Conservation (phyloP, 1,140 invertebrate genomes). For the Zaprionus camerounensis region DNA sequence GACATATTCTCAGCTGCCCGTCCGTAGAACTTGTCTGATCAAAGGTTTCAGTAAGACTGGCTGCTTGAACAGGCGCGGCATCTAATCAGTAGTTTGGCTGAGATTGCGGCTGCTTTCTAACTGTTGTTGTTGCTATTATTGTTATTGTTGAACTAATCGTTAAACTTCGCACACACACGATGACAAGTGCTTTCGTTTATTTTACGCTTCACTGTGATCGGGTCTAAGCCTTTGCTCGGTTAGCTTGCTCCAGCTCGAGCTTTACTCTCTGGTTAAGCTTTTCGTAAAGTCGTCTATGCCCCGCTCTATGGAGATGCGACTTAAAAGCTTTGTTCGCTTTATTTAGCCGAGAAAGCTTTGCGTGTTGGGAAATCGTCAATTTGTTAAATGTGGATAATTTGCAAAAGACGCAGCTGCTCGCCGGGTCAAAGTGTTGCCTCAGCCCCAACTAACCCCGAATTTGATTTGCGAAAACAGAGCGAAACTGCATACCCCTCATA, state of each 20-base stretch:
- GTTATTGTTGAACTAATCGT: slow-evolving; percentile 21
- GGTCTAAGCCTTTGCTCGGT: background rate
- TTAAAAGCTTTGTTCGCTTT: background rate
- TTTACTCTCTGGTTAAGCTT: background rate
- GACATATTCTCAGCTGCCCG: slow-evolving; percentile 38
- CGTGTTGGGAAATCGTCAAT: slow-evolving; percentile 17
- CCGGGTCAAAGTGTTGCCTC: slow-evolving; percentile 32
- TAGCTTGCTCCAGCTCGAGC: background rate
- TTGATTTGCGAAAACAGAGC: slow-evolving; percentile 13
- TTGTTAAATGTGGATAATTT: slow-evolving; percentile 24
- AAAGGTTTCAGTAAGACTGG: slow-evolving; percentile 45
- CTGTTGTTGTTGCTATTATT: slow-evolving; percentile 1
- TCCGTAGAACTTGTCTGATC: slow-evolving; percentile 20
- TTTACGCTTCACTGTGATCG: slow-evolving; percentile 10
- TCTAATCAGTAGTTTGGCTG: slow-evolving; percentile 18
- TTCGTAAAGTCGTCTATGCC: slow-evolving; percentile 3
- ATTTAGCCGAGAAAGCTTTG: background rate
- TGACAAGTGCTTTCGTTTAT: slow-evolving; percentile 40
- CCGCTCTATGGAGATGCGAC: background rate
- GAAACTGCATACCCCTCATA: background rate
- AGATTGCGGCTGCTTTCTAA: slow-evolving; percentile 17
- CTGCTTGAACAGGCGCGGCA: background rate
- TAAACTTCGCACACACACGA: slow-evolving; percentile 35
- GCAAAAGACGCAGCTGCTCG: slow-evolving; percentile 25
- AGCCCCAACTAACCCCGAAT: background rate